Percentiles rank a stretch among this genome's conserved stretches.
Conservation (phyloP, 2,113 vertebrate genomes). For the Notarius lentiginosus region DNA sequence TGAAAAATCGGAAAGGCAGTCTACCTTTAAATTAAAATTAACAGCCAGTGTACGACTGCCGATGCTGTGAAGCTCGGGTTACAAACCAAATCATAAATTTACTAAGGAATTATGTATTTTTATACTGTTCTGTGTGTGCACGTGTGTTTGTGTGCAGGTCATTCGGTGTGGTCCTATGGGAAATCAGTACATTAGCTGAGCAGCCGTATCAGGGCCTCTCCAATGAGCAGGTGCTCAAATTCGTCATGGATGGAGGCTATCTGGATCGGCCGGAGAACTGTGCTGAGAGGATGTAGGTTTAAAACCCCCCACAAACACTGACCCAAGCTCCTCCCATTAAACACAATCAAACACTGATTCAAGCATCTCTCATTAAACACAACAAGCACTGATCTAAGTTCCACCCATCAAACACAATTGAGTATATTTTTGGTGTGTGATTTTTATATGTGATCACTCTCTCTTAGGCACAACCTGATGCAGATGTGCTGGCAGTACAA, state of each 20-base stretch:
- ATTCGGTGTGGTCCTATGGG: conserved; percentile 96
- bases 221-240: conserved; percentile 97
- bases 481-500: conserved; percentile 99
- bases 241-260: conserved; percentile 96
- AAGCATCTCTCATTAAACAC: neutral
- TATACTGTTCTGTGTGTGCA: neutral
- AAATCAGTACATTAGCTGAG: conserved; percentile 92
- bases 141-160: conserved; percentile 76
- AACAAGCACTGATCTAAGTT: neutral
- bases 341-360: neutral
- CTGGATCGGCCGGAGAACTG: conserved; percentile 92
- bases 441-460: neutral
- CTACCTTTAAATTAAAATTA: neutral
- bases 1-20: no score
- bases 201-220: conserved; percentile 97
- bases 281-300: conserved; percentile 88
- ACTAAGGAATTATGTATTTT: neutral
- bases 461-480: conserved; percentile 86
- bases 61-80: neutral
- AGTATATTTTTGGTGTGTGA: neutral
- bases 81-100: neutral
- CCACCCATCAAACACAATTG: neutral
- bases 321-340: neutral
- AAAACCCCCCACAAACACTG: neutral
- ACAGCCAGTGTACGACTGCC: neutral